These are phyloP conservation scores for Actinia equina DNA, from an alignment of 64 coral and sea anemone species.

Conservation along the genomic window DNA sequence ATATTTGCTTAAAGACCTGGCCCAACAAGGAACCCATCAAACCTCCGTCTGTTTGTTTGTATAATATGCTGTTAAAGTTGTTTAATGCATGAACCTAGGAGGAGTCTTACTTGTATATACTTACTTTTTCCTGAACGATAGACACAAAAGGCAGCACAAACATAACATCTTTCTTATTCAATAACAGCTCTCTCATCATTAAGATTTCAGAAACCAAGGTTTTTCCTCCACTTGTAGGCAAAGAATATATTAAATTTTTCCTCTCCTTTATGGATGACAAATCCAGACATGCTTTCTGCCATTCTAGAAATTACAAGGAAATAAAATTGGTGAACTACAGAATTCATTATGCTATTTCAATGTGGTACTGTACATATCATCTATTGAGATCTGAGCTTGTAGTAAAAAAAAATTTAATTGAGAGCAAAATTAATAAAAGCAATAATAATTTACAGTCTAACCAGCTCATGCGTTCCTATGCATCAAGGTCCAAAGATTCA, in stretches of 20 bases:
- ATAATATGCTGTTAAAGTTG: neutral
- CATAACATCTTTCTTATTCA: conserved; percentile 80
- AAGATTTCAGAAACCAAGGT: conserved; percentile 95
- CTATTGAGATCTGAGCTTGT: too few species aligned
- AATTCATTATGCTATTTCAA: too few species aligned
- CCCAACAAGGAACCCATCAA: conserved; percentile 13
- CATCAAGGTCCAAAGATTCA: too few species aligned
- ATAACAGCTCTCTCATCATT: conserved; percentile 85
- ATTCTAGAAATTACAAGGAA: conserved; percentile 52
- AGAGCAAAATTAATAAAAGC: too few species aligned
- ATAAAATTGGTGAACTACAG: neutral
- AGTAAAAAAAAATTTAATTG: too few species aligned
- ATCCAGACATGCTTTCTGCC: conserved; percentile 86
- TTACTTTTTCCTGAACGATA: conserved; percentile 97
- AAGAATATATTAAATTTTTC: conserved; percentile 90
- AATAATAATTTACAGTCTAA: too few species aligned
- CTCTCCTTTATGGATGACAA: conserved; percentile 65
- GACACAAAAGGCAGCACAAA: conserved; percentile 96
- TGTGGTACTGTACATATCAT: too few species aligned
- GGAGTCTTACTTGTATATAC: neutral
- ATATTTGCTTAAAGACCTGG: conserved; percentile 30
- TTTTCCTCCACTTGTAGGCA: conserved; percentile 98
- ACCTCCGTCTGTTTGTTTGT: neutral
- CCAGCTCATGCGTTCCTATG: too few species aligned
- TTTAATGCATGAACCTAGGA: neutral